A percentile compares a stretch with the other conserved stretches of the same genome.
phyloP scores from a whole-genome alignment of 2,888 invertebrate genomes.

The Tenthredo mesomela region DNA sequence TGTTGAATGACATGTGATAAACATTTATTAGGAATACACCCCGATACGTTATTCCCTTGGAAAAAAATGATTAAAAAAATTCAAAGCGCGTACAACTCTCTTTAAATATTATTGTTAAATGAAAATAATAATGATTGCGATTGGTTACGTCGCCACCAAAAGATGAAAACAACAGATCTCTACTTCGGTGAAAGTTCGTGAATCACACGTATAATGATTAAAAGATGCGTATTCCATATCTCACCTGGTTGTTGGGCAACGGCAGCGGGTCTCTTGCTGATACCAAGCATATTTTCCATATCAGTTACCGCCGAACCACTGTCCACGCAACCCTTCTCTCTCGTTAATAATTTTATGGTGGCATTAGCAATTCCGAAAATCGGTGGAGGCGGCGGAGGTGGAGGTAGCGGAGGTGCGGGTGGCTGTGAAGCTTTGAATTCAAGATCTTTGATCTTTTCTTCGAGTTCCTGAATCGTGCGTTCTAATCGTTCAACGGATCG shows the following conservation, averaged over 20 bases:
- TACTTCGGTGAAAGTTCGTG: background rate
- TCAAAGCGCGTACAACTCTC: no score
- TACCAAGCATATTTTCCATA: conserved; percentile 82
- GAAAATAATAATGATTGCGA: background rate
- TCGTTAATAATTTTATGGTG: conserved; percentile 74
- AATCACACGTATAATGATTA: background rate
- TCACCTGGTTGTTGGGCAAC: conserved; percentile 81
- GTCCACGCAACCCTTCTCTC: conserved; percentile 64
- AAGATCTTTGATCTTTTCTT: conserved; percentile 68
- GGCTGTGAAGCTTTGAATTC: conserved; percentile 65
- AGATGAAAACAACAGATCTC: background rate
- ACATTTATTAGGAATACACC: background rate
- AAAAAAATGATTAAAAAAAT: no score
- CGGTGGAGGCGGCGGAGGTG: conserved; percentile 78
- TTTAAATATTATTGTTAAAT: background rate
- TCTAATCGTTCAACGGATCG: conserved; percentile 74
- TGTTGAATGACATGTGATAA: background rate
- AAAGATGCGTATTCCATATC: conserved; percentile 43
- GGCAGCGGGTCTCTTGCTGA: conserved; percentile 80
- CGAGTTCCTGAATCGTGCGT: conserved; percentile 63
- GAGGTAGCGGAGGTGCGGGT: conserved; percentile 78
- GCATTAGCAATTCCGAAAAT: conserved; percentile 59
- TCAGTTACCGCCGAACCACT: conserved; percentile 75
- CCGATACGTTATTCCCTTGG: no score
- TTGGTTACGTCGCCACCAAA: background rate